Conservation (phyloP, 1,140 invertebrate genomes). For the Neodiprion lecontei region DNA sequence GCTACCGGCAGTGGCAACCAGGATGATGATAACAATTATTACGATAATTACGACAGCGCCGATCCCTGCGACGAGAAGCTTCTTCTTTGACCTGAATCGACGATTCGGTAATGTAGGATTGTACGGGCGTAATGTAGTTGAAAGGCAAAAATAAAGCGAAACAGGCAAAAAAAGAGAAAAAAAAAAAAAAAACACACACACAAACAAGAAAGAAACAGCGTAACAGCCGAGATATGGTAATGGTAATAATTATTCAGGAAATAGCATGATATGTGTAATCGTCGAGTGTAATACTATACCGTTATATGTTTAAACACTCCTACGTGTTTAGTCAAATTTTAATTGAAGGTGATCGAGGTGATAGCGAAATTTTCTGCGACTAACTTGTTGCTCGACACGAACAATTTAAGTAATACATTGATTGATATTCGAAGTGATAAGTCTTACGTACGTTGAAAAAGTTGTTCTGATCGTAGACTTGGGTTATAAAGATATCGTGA, state of each 20-base stretch:
- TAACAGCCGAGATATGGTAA: neutral
- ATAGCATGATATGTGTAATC: neutral
- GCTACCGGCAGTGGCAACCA: neutral
- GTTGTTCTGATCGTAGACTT: too few relatives aligned
- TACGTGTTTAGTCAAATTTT: too few relatives aligned
- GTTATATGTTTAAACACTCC: too few relatives aligned
- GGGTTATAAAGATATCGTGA: too few relatives aligned
- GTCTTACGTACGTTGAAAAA: too few relatives aligned
- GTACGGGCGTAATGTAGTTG: too few relatives aligned
- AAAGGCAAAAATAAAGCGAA: constrained; percentile 11
- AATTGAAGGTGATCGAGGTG: too few relatives aligned
- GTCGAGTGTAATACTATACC: too few relatives aligned
- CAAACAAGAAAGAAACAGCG: neutral
- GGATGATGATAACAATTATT: constrained; percentile 23
- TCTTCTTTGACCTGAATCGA: constrained; percentile 10
- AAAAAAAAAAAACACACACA: constrained; percentile 1
- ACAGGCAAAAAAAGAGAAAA: constrained; percentile 28
- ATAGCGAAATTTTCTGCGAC: too few relatives aligned
- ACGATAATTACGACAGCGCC: constrained; percentile 29
- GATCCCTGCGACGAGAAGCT: constrained; percentile 18
- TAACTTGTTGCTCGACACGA: too few relatives aligned
- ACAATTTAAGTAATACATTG: too few relatives aligned
- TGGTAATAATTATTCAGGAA: neutral
- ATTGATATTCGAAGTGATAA: too few relatives aligned
- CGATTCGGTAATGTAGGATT: neutral